Conservation (phyloP, 1,140 invertebrate species). For the Periplaneta americana region DNA sequence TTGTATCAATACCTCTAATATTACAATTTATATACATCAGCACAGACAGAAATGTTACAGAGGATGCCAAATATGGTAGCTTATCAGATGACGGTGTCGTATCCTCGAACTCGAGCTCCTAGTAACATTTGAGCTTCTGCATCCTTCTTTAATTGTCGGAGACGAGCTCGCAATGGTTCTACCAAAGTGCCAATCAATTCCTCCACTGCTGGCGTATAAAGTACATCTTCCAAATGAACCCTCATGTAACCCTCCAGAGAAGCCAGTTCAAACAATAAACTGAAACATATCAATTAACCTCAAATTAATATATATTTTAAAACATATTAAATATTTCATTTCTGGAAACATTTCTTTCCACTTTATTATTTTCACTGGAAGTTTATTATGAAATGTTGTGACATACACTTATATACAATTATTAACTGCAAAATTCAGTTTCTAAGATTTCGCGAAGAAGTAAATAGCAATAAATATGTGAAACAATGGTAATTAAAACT, state of each 20-base stretch:
- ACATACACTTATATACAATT: no score
- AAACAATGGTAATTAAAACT: no score
- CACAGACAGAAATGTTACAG: background rate
- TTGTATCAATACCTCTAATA: background rate
- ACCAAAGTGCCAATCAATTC: slow-evolving; percentile 51
- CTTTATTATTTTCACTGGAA: no score
- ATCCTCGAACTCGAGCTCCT: slow-evolving; percentile 2
- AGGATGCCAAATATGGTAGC: background rate
- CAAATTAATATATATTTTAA: no score
- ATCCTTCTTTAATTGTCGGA: slow-evolving; percentile 14
- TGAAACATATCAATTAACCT: no score
- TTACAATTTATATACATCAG: background rate
- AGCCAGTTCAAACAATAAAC: slow-evolving; percentile 45
- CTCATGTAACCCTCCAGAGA: slow-evolving; percentile 46
- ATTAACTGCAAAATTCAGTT: no score
- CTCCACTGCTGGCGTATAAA: slow-evolving; percentile 44
- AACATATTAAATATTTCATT: no score
- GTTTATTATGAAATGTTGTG: no score
- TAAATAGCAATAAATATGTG: no score
- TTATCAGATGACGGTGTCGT: background rate
- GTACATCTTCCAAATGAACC: slow-evolving; percentile 44
- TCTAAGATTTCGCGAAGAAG: no score
- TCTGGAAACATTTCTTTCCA: no score
- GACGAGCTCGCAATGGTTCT: slow-evolving; percentile 35
- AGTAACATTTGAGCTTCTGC: slow-evolving; percentile 14